phyloP scores from a whole-genome alignment of 2,797 vertebrate genomes.

The Anas capensis region DNA sequence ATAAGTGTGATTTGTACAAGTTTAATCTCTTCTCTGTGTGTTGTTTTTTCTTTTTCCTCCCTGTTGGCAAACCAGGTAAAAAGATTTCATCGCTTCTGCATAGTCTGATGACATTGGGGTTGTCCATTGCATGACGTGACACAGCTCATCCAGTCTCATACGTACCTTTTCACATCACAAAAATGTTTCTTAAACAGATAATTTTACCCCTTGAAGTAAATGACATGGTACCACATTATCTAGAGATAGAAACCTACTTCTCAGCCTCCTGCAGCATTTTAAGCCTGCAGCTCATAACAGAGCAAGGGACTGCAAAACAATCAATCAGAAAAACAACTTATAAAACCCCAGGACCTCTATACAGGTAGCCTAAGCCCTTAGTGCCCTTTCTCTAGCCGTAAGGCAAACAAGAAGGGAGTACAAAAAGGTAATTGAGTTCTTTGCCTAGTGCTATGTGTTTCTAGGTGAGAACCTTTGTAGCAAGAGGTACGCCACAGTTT shows the following conservation, averaged over 20 bases:
- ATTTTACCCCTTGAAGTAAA: not conserved
- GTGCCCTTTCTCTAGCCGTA: rapidly evolving
- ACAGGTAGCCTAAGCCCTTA: not conserved
- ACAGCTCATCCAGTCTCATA: rapidly evolving
- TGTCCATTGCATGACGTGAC: rapidly evolving
- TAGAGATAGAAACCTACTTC: not conserved
- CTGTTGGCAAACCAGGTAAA: not conserved
- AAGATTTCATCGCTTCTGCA: not conserved
- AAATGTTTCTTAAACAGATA: not conserved
- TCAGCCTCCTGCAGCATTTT: not conserved
- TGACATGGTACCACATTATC: rapidly evolving
- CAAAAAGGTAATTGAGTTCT: not conserved
- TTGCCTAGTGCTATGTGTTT: rapidly evolving
- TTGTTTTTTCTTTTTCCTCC: not conserved
- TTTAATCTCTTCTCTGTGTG: not conserved
- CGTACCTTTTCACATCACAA: not conserved
- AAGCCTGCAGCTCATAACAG: not conserved
- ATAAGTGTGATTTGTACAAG: not conserved
- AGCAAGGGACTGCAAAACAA: not conserved
- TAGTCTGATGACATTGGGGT: rapidly evolving
- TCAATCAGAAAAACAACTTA: not conserved
- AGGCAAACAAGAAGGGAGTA: not conserved
- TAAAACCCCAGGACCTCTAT: not conserved
- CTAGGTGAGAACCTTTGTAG: not conserved
- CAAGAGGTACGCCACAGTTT: not conserved